Percentiles rank a stretch among this genome's conserved stretches.
These are phyloP conservation scores for Drymonia ruficornis DNA, from an alignment of 2,888 invertebrate species.

Conservation along the genomic window DNA sequence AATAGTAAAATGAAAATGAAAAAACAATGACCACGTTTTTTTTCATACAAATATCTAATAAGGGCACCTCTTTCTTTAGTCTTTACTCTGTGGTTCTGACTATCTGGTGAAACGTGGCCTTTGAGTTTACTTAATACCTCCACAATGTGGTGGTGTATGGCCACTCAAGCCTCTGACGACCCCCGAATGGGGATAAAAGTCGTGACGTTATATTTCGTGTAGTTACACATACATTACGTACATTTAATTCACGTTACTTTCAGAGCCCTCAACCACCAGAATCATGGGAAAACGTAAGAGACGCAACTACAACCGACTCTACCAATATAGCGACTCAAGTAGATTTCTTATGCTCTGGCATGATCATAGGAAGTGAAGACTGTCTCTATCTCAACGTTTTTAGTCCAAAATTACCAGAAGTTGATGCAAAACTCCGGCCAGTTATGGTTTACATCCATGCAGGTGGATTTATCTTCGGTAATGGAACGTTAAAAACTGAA, in stretches of 20 bases:
- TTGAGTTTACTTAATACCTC: too few relatives aligned
- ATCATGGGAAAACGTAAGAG: slow-evolving; percentile 70
- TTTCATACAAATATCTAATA: too few relatives aligned
- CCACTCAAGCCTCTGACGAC: too few relatives aligned
- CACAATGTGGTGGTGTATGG: too few relatives aligned
- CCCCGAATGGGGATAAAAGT: too few relatives aligned
- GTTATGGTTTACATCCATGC: slow-evolving; percentile 70
- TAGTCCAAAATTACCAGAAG: slow-evolving; percentile 51
- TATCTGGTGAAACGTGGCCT: too few relatives aligned
- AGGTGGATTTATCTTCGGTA: slow-evolving; percentile 63
- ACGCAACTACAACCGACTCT: slow-evolving; percentile 69
- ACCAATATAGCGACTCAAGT: slow-evolving; percentile 46
- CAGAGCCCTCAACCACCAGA: slow-evolving; percentile 66
- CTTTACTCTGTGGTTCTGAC: too few relatives aligned
- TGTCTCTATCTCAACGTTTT: slow-evolving; percentile 68
- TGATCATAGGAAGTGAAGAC: slow-evolving; percentile 58
- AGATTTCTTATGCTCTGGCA: slow-evolving; percentile 28
- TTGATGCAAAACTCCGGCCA: slow-evolving; percentile 39
- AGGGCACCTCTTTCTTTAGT: too few relatives aligned
- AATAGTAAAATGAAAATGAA: too few relatives aligned
- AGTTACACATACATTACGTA: too few relatives aligned
- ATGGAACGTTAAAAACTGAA: slow-evolving; percentile 51
- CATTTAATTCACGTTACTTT: slow-evolving; percentile 33
- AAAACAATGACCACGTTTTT: too few relatives aligned
- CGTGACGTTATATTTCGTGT: too few relatives aligned